Base-by-base conservation (phyloP, 2,888 invertebrate species). In the Drosophila sordidapex region DNA sequence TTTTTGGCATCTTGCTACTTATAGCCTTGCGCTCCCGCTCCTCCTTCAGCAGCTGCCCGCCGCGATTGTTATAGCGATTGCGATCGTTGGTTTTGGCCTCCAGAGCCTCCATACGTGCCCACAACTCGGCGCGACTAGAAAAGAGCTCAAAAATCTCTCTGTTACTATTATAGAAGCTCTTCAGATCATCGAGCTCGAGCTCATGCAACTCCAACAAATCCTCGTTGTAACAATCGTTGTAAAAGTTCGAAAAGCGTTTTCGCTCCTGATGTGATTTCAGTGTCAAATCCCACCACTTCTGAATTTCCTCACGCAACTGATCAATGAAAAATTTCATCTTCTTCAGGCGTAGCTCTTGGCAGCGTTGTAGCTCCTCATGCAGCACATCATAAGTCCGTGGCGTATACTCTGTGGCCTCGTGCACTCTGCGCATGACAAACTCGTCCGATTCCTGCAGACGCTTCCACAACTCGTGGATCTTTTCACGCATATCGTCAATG, bases 11-110 rank as follows among this genome's bases (percentile, higher is more conserved):
- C 93, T 96, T 94, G 75, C 93, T 96, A 40, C 95, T 94, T 13
- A 97, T 94, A 11, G 95, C 94, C 91, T 97, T 98, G n/a, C 98
- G 94, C 87, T 97, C 97, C 83, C 96, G 97, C 92, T 98, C 98
- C 91, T 98, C 98, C 60, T 95, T 95, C 2, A 98, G 93, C 8
- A 98, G 93, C 79, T 97, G 96, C 0, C 98, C 98, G 0, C 98
- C 98, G 43, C 98, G 95, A 92, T 98, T 98, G 82, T 97, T 96
- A 90, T 96, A 97, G 0, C 98, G 95, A 77, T 96, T 96, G 0
- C 97, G 97, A 86, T 97, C 96, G n/a, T 95, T 94, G 0, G 96
- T 96, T 60, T 96, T 95, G 27, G 95, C 95, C 78, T 98, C 97
- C 56, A 98, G 92, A 70, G 96, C 96, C 3, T 95, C 94, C 95